A percentile compares a stretch with the other conserved stretches of the same genome.
These are phyloP conservation scores for Ips nitidus DNA, from an alignment of 1,140 invertebrate genomes.

Conservation along the genomic window DNA sequence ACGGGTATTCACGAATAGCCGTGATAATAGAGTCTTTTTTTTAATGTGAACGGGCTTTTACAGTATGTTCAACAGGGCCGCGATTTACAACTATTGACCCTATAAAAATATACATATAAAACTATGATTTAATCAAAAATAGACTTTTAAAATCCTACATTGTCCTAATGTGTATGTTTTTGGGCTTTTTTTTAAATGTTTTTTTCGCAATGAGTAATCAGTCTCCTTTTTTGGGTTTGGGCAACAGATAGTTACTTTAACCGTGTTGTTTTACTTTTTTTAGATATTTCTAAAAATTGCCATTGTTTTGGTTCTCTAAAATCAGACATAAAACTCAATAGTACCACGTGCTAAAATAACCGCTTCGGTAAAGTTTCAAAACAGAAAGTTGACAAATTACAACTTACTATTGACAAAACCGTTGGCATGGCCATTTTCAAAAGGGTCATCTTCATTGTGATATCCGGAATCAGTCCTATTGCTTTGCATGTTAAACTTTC, in stretches of 20 bases:
- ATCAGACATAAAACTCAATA: background rate
- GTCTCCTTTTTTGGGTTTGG: slow-evolving; percentile 10
- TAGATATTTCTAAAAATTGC: background rate
- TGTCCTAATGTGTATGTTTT: background rate
- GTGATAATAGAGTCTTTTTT: background rate
- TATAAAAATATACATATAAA: slow-evolving; percentile 22
- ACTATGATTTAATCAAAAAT: slow-evolving; percentile 23
- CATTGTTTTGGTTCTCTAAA: background rate
- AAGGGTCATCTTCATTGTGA: slow-evolving; percentile 35
- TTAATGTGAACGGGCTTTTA: background rate
- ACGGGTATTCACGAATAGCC: background rate
- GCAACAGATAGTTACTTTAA: background rate
- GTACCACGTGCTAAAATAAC: background rate
- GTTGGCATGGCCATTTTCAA: slow-evolving; percentile 33
- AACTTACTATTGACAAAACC: slow-evolving; percentile 32
- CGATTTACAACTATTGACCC: background rate
- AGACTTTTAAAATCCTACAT: slow-evolving; percentile 18
- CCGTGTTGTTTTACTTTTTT: background rate
- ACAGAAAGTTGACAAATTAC: background rate
- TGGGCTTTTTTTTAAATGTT: background rate
- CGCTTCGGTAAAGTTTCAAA: background rate
- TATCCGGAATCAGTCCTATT: slow-evolving; percentile 35
- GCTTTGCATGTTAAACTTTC: slow-evolving; percentile 40
- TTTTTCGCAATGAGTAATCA: slow-evolving; percentile 26
- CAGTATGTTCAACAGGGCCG: background rate